Evolutionary conservation across 2,797 vertebrate species (phyloP), one percentile per base, ranked within the genome.

Genomic region (Bradypodion pumilum): DNA sequence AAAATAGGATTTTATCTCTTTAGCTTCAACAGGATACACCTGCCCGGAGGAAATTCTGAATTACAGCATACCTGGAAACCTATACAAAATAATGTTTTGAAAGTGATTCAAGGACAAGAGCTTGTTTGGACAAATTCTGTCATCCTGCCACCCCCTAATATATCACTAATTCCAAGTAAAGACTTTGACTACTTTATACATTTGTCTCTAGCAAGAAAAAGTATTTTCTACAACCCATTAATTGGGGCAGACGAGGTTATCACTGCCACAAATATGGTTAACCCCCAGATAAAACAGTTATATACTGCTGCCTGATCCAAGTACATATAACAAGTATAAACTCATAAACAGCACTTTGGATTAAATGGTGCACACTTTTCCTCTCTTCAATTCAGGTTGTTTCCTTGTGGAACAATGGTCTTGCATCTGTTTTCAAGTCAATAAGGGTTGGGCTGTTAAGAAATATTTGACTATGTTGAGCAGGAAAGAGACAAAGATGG

Each of bases 21-120:
- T 44, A 37, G 32, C 2, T 75, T n/a, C 2, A 66, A 80, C 78
- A 85, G 46, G 70, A 59, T 74, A 79, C 44, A 80, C 49, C 62
- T 74, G 46, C 72, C 63, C 59, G 37, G 49, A 37, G 46, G 19
- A 42, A 68, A 32, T 74, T 80, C 37, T 35, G 62, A 74, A 80
- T 80, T 80, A 63, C 70, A 85, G 29, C 44, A 81, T 75, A 85
- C 72, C 63, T 60, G 15, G 23, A 85, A 60, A 68, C 49, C 44
- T 68, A n/a, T 59, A 46, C 62, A 35, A 60, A 78, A 56, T 37
- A 63, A 68, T 59, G 21, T 35, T 74, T 75, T 69, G 62, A 75
- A 74, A 85, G 49, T 37, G 72, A 44, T 85, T 85, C 35, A 85
- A 80, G 59, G 70, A 42, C 46, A 75, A 80, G 63, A 56, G 10